Conservation (phyloP, 35 echinoderm and acorn worm species). For the Heliocidaris tuberculata region DNA sequence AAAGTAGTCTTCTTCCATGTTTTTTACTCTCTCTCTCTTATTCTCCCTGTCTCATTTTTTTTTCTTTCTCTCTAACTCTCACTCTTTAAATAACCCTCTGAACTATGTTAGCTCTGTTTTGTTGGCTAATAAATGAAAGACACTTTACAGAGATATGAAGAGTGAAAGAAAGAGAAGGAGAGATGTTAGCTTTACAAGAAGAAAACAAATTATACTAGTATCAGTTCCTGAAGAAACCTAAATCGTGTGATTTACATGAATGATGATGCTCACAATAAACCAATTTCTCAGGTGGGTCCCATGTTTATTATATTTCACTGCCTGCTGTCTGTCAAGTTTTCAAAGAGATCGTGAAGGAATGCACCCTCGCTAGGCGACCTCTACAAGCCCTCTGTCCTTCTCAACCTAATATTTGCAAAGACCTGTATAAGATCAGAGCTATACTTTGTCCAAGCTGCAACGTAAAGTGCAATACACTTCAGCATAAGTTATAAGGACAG, state of each 20-base stretch:
- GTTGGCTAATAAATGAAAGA: too few relatives aligned
- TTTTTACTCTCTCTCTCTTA: not conserved
- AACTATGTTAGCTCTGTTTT: too few relatives aligned
- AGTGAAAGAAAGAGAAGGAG: not conserved
- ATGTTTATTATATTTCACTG: not conserved
- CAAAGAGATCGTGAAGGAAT: conserved; percentile 9
- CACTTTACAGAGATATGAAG: too few relatives aligned
- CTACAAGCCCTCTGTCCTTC: not conserved
- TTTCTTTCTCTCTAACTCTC: not conserved
- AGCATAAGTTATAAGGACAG: not conserved
- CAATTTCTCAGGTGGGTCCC: not conserved
- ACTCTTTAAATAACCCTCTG: too few relatives aligned
- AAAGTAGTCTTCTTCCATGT: not conserved
- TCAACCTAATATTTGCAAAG: conserved; percentile 11
- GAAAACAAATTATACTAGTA: not conserved
- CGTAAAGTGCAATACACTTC: not conserved
- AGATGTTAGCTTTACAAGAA: not conserved
- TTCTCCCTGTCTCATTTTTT: not conserved
- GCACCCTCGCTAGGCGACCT: not conserved
- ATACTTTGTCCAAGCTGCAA: not conserved
- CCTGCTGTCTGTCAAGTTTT: not conserved
- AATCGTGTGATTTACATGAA: not conserved
- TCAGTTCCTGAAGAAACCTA: not conserved
- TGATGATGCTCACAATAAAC: conserved; percentile 1
- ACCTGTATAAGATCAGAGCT: not conserved